These are phyloP conservation scores for Penaeus indicus DNA, from an alignment of 1,140 invertebrate species.

Conservation along the genomic window DNA sequence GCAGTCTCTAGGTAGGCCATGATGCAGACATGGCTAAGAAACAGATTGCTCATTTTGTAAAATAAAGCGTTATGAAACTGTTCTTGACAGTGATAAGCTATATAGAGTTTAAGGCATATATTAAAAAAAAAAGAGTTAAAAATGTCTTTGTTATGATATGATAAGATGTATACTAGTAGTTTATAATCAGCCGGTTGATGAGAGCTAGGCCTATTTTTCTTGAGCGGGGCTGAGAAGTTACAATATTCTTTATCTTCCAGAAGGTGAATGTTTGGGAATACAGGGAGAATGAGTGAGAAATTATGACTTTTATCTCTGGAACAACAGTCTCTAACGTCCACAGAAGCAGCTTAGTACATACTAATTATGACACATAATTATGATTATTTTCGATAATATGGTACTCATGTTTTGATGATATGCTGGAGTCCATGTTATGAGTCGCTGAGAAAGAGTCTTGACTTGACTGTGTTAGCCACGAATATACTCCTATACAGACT, in stretches of 20 bases:
- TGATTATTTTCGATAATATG: conserved; percentile 48
- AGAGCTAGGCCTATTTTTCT: conserved; percentile 25
- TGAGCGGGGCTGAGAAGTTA: conserved; percentile 2
- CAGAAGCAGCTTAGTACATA: conserved; percentile 26
- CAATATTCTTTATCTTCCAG: conserved; percentile 14
- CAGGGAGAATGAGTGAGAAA: conserved; percentile 23
- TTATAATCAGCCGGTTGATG: conserved; percentile 24
- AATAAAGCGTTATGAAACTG: conserved; percentile 48
- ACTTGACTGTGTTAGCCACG: background rate
- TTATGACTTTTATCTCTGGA: conserved; percentile 18
- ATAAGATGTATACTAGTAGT: conserved; percentile 38
- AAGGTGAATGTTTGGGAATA: conserved; percentile 25
- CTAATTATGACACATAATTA: background rate
- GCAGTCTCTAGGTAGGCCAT: conserved; percentile 16
- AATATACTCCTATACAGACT: conserved; percentile 5
- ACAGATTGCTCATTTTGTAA: conserved; percentile 61
- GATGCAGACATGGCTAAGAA: conserved; percentile 12
- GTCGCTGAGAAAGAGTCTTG: conserved; percentile 29
- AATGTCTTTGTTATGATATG: conserved; percentile 13
- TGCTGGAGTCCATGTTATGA: conserved; percentile 24
- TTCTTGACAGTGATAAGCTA: conserved; percentile 47
- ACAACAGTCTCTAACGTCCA: conserved; percentile 23
- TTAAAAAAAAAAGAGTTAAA: conserved; percentile 36
- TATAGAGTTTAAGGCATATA: conserved; percentile 59
- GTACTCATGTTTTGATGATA: conserved; percentile 3